Base-by-base conservation (phyloP, 2,888 invertebrate species). In the Hemaris fuciformis region DNA sequence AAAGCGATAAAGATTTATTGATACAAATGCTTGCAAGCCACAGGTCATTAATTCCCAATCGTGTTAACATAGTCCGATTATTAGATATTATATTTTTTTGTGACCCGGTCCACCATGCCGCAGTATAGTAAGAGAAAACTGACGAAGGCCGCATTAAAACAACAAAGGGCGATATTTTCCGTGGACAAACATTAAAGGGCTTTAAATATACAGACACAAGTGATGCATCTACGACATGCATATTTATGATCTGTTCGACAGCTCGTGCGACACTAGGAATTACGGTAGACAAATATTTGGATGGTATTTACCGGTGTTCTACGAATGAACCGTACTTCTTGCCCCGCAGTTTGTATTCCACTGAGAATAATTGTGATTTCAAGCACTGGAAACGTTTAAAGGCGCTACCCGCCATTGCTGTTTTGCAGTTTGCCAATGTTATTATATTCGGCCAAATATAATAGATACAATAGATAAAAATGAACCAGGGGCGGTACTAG, bases 231-330 rank as follows among this genome's bases (percentile, higher is more conserved):
- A 80, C 82, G 75, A 81, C 80, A 86, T 91, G 87, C 89, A 91
- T 91, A 92, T 92, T 89, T 87, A 91, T 91, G 84, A 87, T 78
- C 78, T 83, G 86, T 89, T 83, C 86, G 83, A 87, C 88, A 84
- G 79, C 84, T 80, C 82, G 82, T 77, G 75, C 79, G 79, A 85
- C 85, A 87, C 87, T 81, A 82, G 80, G 81, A 79, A 83, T 79
- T 84, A 86, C 79, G 73, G 72, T 71, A 64, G 72, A 81, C 80
- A 80, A 89, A 89, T 88, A 85, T 89, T 89, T 85, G 80, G 76
- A 73, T 66, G 73, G 70, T 78, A 75, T 81, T 82, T 81, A 80
- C 80, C 73, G 76, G 75, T 74, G 77, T 72, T 71, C 73, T 60
- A 60, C 53, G 74, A 61, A 68, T 71, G 72, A 73, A 74, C 75